phyloP scores from a whole-genome alignment of 2,888 invertebrate species.

The Microdon myrmicae region DNA sequence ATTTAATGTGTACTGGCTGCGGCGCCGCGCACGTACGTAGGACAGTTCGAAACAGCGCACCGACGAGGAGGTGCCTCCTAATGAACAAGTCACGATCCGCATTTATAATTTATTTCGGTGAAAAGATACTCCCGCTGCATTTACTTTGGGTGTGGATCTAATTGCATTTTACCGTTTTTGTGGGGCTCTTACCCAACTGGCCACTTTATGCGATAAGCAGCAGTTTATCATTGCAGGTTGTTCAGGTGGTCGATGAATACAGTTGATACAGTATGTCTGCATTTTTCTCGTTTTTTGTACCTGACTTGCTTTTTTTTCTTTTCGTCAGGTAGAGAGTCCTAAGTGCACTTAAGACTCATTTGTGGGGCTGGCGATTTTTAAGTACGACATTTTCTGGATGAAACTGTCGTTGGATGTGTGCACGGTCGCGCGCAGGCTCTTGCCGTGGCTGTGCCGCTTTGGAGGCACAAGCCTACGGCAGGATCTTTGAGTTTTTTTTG shows the following conservation, averaged over 20 bases:
- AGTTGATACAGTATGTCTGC: constrained; percentile 37
- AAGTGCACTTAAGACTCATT: constrained; percentile 31
- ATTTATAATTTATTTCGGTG: constrained; percentile 52
- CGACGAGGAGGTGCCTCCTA: constrained; percentile 41
- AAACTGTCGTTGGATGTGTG: constrained; percentile 24
- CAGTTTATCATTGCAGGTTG: constrained; percentile 50
- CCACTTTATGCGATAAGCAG: constrained; percentile 47
- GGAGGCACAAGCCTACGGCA: constrained; percentile 17
- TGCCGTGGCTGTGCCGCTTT: no score
- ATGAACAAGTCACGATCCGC: constrained; percentile 51
- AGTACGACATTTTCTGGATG: constrained; percentile 10
- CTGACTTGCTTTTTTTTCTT: no score
- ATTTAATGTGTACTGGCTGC: no score
- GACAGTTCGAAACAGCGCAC: not conserved
- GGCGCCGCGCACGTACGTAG: not conserved
- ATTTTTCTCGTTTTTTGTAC: not conserved
- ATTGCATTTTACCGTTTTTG: constrained; percentile 50
- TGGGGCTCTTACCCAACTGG: constrained; percentile 44
- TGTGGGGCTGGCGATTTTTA: constrained; percentile 25
- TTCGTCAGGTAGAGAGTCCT: no score
- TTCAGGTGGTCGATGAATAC: constrained; percentile 46
- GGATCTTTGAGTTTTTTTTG: no score
- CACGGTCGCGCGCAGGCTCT: constrained; percentile 5
- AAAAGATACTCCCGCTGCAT: constrained; percentile 48
- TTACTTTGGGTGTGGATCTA: constrained; percentile 50